Conservation (phyloP, 2,888 invertebrate species). For the Euproctis similis region DNA sequence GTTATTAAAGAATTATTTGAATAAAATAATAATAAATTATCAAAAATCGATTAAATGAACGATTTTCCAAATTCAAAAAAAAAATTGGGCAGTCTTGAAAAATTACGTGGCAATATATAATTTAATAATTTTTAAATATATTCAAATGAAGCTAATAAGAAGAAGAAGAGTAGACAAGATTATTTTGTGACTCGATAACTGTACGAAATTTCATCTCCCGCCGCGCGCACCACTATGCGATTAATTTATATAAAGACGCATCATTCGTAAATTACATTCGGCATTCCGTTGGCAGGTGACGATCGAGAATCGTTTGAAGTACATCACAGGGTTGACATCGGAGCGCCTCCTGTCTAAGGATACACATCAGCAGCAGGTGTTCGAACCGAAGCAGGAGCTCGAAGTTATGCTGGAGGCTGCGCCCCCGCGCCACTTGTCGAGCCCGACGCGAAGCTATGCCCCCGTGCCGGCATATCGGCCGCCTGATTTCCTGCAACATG, state of each 20-base stretch:
- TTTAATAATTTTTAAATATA: no score
- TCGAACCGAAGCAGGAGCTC: slow-evolving; percentile 37
- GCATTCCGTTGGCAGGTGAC: slow-evolving; percentile 31
- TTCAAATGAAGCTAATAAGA: no score
- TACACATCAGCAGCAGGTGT: slow-evolving; percentile 11
- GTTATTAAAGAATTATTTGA: no score
- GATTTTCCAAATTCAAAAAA: no score
- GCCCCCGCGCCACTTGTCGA: slow-evolving; percentile 25
- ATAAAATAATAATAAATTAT: no score
- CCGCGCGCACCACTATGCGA: no score
- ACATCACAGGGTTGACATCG: slow-evolving; percentile 43
- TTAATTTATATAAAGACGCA: no score
- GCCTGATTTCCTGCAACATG: slow-evolving; percentile 42
- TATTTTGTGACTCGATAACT: not conserved
- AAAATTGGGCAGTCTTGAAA: no score
- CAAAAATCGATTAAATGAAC: no score
- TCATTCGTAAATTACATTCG: no score
- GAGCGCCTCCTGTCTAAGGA: slow-evolving; percentile 20
- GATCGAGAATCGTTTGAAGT: slow-evolving; percentile 51
- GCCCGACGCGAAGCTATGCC: slow-evolving; percentile 33
- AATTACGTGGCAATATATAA: no score
- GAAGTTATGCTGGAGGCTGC: slow-evolving; percentile 48
- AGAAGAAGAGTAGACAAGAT: no score
- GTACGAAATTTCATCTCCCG: not conserved
- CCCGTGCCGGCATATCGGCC: slow-evolving; percentile 32